These are phyloP conservation scores for Drosophila miranda DNA, from an alignment of 1,140 invertebrate genomes.

Conservation along the genomic window DNA sequence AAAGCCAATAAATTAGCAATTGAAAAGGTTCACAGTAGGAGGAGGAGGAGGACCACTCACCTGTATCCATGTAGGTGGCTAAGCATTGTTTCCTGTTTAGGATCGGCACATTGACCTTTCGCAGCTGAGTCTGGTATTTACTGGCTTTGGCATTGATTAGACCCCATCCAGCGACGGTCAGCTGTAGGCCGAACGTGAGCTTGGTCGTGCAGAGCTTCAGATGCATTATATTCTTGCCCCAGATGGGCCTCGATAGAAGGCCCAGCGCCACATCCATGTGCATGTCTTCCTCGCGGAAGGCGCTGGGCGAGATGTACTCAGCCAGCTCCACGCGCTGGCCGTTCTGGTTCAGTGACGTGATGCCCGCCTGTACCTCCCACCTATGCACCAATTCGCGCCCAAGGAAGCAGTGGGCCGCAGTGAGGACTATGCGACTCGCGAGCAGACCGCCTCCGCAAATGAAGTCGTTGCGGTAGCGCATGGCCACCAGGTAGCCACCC, in stretches of 20 bases:
- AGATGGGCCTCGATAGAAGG: conserved; percentile 12
- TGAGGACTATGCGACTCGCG: conserved; percentile 36
- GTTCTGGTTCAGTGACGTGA: conserved; percentile 23
- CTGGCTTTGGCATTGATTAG: not conserved
- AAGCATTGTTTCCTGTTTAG: conserved; percentile 33
- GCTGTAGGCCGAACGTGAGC: not conserved
- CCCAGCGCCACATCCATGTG: conserved; percentile 65
- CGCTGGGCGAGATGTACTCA: conserved; percentile 15
- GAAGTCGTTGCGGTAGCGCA: conserved; percentile 37
- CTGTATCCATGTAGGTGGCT: conserved; percentile 5
- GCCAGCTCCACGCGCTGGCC: conserved; percentile 4
- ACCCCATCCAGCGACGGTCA: conserved; percentile 65
- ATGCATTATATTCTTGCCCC: conserved; percentile 6
- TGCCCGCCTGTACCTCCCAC: conserved; percentile 35
- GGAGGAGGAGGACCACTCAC: conserved; percentile 19
- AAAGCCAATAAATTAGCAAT: not conserved
- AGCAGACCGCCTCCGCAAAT: conserved; percentile 58
- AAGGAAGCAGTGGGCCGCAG: conserved; percentile 61
- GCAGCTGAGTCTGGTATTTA: conserved; percentile 22
- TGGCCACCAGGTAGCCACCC: conserved; percentile 52
- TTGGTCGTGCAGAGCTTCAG: conserved; percentile 18
- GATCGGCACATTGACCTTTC: conserved; percentile 46
- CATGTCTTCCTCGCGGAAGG: conserved; percentile 23
- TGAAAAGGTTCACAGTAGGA: not conserved
- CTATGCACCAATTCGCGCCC: not conserved